Evolutionary conservation across 2,113 vertebrate species (phyloP).

Genomic region (Phyllopteryx taeniolatus): DNA sequence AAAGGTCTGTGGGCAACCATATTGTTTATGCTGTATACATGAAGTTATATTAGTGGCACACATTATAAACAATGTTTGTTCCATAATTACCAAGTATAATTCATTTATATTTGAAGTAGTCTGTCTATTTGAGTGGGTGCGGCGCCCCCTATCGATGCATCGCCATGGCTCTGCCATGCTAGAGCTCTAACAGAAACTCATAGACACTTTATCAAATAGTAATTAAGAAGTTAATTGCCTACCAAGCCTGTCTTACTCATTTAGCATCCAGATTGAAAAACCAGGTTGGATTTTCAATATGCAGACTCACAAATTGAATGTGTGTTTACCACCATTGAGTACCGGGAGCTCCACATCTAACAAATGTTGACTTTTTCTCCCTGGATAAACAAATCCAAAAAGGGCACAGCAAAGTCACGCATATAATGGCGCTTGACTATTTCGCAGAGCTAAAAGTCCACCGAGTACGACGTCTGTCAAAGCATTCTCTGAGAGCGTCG

Average conservation of each 20-base stretch:
- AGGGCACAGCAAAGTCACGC: neutral
- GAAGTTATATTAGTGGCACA: too few relatives aligned
- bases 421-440: neutral
- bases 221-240: constrained; percentile 25
- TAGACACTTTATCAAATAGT: constrained; percentile 19
- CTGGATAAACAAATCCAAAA: constrained; percentile 11
- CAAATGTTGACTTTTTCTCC: constrained; percentile 20
- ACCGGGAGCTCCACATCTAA: constrained; percentile 24
- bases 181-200: constrained; percentile 14
- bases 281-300: constrained; percentile 29
- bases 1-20: too few relatives aligned
- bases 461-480: neutral
- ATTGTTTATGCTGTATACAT: too few relatives aligned
- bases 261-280: constrained; percentile 25
- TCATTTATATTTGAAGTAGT: neutral
- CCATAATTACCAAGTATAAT: neutral
- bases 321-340: constrained; percentile 28
- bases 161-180: neutral
- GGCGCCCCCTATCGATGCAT: neutral
- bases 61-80: too few relatives aligned
- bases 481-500: neutral
- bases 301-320: constrained; percentile 14
- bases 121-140: neutral
- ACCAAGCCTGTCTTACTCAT: constrained; percentile 31
- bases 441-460: neutral